Evolutionary conservation across 2,888 invertebrate genomes (phyloP), one percentile per base, ranked within the genome.

Genomic region (Cerceris ruficornis): DNA sequence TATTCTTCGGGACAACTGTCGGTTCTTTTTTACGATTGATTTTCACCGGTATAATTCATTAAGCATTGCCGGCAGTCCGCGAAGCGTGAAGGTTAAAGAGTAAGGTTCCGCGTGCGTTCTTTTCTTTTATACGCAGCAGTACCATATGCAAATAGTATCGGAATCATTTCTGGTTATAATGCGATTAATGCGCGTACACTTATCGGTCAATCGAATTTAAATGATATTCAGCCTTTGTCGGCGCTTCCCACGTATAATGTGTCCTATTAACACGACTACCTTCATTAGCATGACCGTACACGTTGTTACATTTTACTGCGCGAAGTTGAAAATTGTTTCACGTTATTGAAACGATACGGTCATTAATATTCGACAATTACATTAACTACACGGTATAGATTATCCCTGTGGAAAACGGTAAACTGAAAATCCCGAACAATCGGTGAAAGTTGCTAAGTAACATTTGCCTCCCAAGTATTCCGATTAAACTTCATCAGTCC

Each of bases 261-360:
- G 61, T 60, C 55, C 54, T 64, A 65, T 78, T 69, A 78, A 28
- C 71, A 58, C 17, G 49, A 7, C 41, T 43, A 50, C 79, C 68
- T 65, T 60, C 71, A 79, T 80, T 80, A 80, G 71, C 79, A 75
- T 79, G 69, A 79, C 67, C 71, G 75, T 78, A n/a, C 75, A 80
- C 41, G 50, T 64, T 71, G 68, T 66, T 58, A 55, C 59, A 62
- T 71, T 58, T 61, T 28, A 15, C 28, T 13, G 39, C 14, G 7
- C 13, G 46, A 66, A 52, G 49, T 42, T 49, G 13, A 41, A 62
- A 17, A 66, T 17, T 69, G 61, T 75, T 68, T 14, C 41, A 70
- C 55, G 28, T 28, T 28, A 28, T 4, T 28, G 28, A 41, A 43
- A 65, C 9, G 64, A 50, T 54, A 41, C 54, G 54, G 52, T 70